These are phyloP conservation scores for Listrodromus nycthemerus DNA, from an alignment of 2,888 invertebrate genomes.

Conservation along the genomic window DNA sequence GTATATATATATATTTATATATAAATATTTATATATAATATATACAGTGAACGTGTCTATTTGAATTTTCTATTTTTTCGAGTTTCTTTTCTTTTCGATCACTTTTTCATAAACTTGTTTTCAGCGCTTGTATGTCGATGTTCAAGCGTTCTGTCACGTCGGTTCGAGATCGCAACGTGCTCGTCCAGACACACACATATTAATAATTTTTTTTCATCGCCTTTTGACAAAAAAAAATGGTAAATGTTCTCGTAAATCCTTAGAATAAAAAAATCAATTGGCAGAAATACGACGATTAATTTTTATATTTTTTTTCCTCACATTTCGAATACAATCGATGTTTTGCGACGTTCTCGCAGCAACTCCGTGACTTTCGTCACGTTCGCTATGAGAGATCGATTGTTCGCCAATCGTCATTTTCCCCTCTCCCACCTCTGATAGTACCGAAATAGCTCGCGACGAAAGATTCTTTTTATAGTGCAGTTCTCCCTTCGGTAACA, in stretches of 20 bases:
- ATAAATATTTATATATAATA: slow-evolving; percentile 56
- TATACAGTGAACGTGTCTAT: slow-evolving; percentile 47
- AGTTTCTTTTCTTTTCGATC: slow-evolving; percentile 16
- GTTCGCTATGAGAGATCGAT: slow-evolving; percentile 21
- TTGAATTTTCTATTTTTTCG: slow-evolving; percentile 30
- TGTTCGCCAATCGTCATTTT: slow-evolving; percentile 6
- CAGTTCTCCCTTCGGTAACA: background rate
- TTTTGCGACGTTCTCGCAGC: background rate
- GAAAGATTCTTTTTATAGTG: slow-evolving; percentile 1
- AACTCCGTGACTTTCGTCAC: background rate
- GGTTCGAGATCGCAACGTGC: background rate
- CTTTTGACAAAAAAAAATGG: too few species aligned
- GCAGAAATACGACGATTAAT: background rate
- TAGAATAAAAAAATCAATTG: slow-evolving; percentile 5
- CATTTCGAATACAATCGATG: background rate
- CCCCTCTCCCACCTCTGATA: slow-evolving; percentile 1
- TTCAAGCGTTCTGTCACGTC: slow-evolving; percentile 21
- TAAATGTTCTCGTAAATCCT: too few species aligned
- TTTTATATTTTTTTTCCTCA: background rate
- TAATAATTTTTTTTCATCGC: background rate
- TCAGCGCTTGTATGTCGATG: slow-evolving; percentile 11
- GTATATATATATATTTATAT: slow-evolving; percentile 53
- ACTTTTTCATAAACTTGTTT: slow-evolving; percentile 2
- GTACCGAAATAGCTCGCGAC: slow-evolving; percentile 11
- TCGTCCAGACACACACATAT: background rate